Percentiles rank a stretch among this genome's conserved stretches.
These are phyloP conservation scores for Caenorhabditis brenneri DNA, from an alignment of 1,140 invertebrate species.

Conservation along the genomic window DNA sequence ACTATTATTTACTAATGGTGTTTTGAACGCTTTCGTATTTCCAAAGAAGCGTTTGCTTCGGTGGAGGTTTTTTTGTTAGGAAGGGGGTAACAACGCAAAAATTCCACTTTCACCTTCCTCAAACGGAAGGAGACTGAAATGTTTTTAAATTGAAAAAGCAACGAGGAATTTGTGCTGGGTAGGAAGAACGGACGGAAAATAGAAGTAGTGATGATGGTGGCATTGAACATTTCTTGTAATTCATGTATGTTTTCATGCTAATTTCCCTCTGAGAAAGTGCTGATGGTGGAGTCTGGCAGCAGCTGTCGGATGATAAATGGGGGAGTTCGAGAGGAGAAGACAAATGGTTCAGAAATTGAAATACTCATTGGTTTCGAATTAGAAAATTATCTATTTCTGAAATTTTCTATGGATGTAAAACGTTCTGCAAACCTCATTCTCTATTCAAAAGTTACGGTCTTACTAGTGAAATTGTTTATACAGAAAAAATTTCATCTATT, in stretches of 20 bases:
- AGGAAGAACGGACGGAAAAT: background rate
- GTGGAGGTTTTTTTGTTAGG: background rate
- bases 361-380: too few species aligned
- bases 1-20: slow-evolving; percentile 37
- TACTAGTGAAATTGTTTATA: too few species aligned
- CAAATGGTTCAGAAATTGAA: too few species aligned
- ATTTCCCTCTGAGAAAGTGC: background rate
- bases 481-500: too few species aligned
- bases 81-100: background rate
- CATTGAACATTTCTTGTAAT: background rate
- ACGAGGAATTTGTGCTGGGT: background rate
- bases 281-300: background rate
- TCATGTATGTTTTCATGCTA: slow-evolving; percentile 4
- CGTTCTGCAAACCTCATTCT: too few species aligned
- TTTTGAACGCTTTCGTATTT: background rate
- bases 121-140: background rate
- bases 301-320: background rate
- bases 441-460: too few species aligned
- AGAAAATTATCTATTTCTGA: too few species aligned
- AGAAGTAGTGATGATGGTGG: background rate
- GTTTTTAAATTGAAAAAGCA: background rate
- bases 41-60: background rate
- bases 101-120: background rate
- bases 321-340: too few species aligned
- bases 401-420: too few species aligned